Conservation (phyloP, 2,797 vertebrate genomes). For the Protonibea diacanthus region DNA sequence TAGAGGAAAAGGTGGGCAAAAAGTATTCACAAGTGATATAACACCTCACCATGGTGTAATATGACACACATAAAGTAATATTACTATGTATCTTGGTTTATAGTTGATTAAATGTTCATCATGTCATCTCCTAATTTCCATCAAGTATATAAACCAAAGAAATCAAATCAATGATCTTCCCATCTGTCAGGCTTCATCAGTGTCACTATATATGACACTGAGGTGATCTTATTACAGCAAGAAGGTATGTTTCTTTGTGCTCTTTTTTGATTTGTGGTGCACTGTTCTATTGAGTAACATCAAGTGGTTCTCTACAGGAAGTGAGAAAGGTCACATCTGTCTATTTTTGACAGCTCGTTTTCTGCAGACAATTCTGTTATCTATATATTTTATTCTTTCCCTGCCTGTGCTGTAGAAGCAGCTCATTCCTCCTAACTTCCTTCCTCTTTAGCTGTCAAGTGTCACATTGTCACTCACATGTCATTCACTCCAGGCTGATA, state of each 20-base stretch:
- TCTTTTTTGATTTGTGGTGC: constrained; percentile 8
- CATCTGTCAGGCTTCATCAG: background rate
- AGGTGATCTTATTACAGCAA: background rate
- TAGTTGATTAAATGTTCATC: background rate
- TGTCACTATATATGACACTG: background rate
- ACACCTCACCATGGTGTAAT: too few relatives aligned
- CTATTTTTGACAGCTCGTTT: constrained; percentile 14
- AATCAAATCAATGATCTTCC: background rate
- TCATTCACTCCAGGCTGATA: constrained; percentile 13
- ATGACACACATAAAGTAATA: too few relatives aligned
- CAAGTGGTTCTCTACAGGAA: constrained; percentile 9
- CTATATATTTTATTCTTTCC: background rate
- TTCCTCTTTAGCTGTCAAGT: constrained; percentile 34
- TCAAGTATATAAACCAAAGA: background rate
- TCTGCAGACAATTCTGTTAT: background rate
- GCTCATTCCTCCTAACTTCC: background rate
- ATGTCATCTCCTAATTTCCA: background rate
- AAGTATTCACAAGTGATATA: too few relatives aligned
- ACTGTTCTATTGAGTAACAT: constrained; percentile 9
- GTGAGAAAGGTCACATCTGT: constrained; percentile 31
- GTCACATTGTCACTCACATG: constrained; percentile 34
- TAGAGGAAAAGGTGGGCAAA: too few relatives aligned
- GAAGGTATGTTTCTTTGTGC: background rate
- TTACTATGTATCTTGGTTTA: background rate
- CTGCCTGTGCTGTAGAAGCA: background rate